Conservation (phyloP, 2,113 vertebrate species). For the Podilymbus podiceps region DNA sequence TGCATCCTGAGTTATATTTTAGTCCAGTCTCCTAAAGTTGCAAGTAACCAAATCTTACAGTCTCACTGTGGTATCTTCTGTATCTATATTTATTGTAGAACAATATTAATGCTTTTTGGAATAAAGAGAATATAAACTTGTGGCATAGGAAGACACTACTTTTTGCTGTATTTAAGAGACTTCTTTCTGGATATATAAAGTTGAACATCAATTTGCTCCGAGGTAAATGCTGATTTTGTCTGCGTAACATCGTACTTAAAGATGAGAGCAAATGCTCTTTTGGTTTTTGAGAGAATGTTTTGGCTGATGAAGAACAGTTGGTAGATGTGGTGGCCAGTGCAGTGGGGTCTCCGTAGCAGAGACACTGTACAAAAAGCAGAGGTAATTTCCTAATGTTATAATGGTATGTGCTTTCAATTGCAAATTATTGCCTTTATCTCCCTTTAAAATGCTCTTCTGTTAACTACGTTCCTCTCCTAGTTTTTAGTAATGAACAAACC, state of each 20-base stretch:
- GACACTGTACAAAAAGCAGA: not conserved
- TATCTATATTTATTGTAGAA: not conserved
- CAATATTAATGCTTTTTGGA: not conserved
- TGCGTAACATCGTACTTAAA: not conserved
- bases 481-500: not conserved
- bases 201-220: not conserved
- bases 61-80: not conserved
- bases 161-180: not conserved
- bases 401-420: not conserved
- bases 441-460: not conserved
- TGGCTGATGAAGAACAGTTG: constrained; percentile 54
- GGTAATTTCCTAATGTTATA: not conserved
- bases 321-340: constrained; percentile 11
- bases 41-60: not conserved
- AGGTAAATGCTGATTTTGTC: not conserved
- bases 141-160: not conserved
- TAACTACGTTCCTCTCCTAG: not conserved
- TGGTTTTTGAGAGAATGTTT: constrained; percentile 20
- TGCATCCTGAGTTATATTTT: not conserved
- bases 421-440: not conserved
- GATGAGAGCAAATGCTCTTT: not conserved
- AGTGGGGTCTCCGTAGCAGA: not conserved
- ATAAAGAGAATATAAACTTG: not conserved
- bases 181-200: not conserved
- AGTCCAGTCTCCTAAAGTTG: not conserved